Evolutionary conservation across 2,113 vertebrate genomes (phyloP), one percentile per base, ranked within the genome.

Genomic region (Apeltes quadracus): DNA sequence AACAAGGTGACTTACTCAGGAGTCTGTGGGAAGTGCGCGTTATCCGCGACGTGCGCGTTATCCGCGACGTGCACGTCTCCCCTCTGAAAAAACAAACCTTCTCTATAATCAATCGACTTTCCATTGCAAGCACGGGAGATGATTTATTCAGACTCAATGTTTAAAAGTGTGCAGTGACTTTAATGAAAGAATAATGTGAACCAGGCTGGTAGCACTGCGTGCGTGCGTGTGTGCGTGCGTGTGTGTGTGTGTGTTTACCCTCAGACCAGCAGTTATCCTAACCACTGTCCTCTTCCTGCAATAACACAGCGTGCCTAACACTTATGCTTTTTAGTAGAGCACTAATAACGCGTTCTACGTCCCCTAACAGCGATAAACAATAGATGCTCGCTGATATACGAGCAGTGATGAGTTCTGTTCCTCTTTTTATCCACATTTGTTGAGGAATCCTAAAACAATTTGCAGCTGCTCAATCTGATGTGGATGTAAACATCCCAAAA

Each of bases 141-240:
- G 85, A 89, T 90, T 88, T 88, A 90, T 83, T 83, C 85, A 62
- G 56, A 73, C 74, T 83, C 76, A 68, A 79, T 51, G 81, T 9
- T 75, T 87, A 81, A 75, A 86, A 87, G 74, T 84, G 85, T 75
- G 76, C 7, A 85, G 86, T 79, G 82, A 85, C 78, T 90, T 56
- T 91, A 91, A 91, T 91, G 88, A 89, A 90, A 81, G 78, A 86
- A 84, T 91, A 92, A 92, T 87, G 76, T 59, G 83, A 91, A 87
- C 78, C 89, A 89, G 86, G 77, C 74, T 86, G 79, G 78, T 68
- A 58, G 85, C 83, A 69, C 76, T 1, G 46, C 1, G 46, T 44
- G 41, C 59, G 44, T 39, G 71, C 27, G 69, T 53, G 46, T 2
- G 46, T 53, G 41, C 61, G 44, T 39, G 71, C 27, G 69, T 13